Conservation (phyloP, 1,140 invertebrate genomes). For the Zaprionus tsacasi region DNA sequence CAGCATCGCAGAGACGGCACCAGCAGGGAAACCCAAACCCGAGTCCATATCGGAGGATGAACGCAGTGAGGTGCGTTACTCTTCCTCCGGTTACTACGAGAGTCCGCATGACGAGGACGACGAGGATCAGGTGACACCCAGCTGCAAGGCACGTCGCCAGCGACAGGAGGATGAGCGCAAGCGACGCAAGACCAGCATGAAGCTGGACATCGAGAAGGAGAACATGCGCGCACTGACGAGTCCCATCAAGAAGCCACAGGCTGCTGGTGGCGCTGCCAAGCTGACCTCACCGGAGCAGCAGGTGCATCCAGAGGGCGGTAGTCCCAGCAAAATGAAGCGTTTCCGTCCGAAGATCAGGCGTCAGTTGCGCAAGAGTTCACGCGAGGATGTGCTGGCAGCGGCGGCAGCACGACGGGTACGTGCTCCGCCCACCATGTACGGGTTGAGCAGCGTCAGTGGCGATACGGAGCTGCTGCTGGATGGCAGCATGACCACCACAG, state of each 20-base stretch:
- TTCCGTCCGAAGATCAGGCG: constrained; percentile 83
- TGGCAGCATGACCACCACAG: constrained; percentile 59
- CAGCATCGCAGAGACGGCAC: constrained; percentile 21
- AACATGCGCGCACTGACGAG: constrained; percentile 81
- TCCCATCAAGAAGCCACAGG: constrained; percentile 71
- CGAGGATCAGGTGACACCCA: constrained; percentile 48
- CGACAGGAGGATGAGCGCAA: constrained; percentile 82
- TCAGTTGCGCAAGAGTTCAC: constrained; percentile 70
- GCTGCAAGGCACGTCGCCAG: constrained; percentile 59
- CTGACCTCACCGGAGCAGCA: constrained; percentile 69
- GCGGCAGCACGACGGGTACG: constrained; percentile 54
- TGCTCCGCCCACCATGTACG: constrained; percentile 51
- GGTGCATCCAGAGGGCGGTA: constrained; percentile 50
- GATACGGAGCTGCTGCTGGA: constrained; percentile 71
- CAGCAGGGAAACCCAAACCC: constrained; percentile 55
- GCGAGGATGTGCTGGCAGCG: constrained; percentile 71
- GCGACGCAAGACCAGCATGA: constrained; percentile 80
- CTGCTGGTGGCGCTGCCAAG: constrained; percentile 18
- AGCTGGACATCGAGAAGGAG: constrained; percentile 83
- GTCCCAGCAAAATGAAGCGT: constrained; percentile 81
- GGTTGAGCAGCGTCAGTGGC: constrained; percentile 67
- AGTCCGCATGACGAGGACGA: constrained; percentile 90
- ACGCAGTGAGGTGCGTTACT: constrained; percentile 88
- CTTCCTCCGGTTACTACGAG: constrained; percentile 91
- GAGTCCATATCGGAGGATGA: constrained; percentile 88